Percentiles rank a stretch among this genome's conserved stretches.
Conservation (phyloP, 2,113 vertebrate genomes). For the Daubentonia madagascariensis region DNA sequence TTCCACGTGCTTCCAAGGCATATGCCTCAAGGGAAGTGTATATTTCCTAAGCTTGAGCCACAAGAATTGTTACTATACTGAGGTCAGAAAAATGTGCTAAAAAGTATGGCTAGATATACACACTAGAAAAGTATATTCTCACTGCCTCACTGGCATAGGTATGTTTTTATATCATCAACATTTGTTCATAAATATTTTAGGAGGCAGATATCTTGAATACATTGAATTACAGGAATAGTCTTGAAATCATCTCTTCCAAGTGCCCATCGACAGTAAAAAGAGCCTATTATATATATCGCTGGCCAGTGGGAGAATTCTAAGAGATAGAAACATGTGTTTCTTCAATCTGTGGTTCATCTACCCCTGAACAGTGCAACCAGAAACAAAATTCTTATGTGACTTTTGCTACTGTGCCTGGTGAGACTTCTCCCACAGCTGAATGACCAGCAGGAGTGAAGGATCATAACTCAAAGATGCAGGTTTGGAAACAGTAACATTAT, state of each 20-base stretch:
- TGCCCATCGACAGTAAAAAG: neutral
- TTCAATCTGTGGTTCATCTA: neutral
- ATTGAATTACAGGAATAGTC: neutral
- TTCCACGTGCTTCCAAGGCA: neutral
- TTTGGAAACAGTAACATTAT: fast-evolving
- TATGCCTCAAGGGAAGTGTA: neutral
- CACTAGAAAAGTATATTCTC: neutral
- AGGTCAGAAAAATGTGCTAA: neutral
- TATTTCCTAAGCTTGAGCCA: neutral
- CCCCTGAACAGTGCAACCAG: neutral
- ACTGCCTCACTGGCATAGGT: neutral
- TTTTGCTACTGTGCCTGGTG: neutral
- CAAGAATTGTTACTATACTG: neutral
- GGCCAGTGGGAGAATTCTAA: neutral
- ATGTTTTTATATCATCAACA: neutral
- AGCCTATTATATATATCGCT: neutral
- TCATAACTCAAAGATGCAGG: neutral
- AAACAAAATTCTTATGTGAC: neutral
- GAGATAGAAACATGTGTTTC: neutral
- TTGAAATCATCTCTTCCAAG: neutral
- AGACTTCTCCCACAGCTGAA: neutral
- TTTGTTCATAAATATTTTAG: neutral
- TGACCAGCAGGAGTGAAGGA: neutral
- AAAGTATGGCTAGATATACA: neutral
- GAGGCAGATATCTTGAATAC: neutral